phyloP scores from a whole-genome alignment of 2,797 vertebrate species.

The Antrozous pallidus region DNA sequence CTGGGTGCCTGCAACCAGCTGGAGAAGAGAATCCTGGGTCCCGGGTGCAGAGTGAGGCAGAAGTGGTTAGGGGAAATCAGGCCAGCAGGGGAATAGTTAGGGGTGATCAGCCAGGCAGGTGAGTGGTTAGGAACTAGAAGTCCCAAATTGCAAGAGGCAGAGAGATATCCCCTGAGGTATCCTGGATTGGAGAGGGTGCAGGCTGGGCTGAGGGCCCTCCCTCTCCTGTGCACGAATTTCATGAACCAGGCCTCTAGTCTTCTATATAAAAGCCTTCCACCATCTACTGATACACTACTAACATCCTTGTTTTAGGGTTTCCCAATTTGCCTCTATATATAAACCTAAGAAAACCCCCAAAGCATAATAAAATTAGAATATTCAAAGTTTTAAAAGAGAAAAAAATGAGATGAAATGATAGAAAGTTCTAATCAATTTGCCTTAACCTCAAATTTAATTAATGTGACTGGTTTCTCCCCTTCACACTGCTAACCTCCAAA shows the following conservation, averaged over 20 bases:
- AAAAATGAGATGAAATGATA: background rate
- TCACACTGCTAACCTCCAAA: background rate
- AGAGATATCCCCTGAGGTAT: too few relatives aligned
- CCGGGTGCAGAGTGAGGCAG: too few relatives aligned
- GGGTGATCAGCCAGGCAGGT: too few relatives aligned
- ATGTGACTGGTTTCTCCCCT: background rate
- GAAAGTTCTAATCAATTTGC: slow-evolving; percentile 2
- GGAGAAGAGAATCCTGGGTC: too few relatives aligned
- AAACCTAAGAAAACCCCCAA: background rate
- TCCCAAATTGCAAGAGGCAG: too few relatives aligned
- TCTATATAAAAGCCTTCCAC: background rate
- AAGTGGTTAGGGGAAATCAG: too few relatives aligned
- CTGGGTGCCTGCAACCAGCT: too few relatives aligned
- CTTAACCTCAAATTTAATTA: slow-evolving; percentile 29
- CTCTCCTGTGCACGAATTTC: too few relatives aligned
- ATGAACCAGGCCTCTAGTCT: background rate
- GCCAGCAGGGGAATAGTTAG: too few relatives aligned
- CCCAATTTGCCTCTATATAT: background rate
- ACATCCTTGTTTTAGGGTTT: background rate
- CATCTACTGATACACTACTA: background rate
- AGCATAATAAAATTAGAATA: background rate
- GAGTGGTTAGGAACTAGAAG: too few relatives aligned
- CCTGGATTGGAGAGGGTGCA: too few relatives aligned
- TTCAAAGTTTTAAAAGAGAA: background rate
- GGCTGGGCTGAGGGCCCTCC: too few relatives aligned